These are phyloP conservation scores for Graptemys geographica DNA, from an alignment of 2,797 vertebrate species.

Conservation along the genomic window DNA sequence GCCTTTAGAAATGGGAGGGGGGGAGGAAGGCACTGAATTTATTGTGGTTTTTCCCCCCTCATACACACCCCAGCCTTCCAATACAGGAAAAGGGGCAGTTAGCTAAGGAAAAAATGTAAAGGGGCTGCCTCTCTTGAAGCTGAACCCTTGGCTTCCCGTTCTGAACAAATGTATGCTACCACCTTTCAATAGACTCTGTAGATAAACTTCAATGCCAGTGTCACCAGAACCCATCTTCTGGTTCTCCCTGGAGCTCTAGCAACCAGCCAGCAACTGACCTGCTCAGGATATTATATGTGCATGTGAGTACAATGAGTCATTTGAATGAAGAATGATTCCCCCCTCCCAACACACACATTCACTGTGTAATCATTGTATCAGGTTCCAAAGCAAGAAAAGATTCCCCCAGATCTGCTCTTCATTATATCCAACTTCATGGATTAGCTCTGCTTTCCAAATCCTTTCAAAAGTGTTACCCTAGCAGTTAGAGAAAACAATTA, in stretches of 20 bases:
- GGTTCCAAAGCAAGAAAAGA: not conserved
- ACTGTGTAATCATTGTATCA: not conserved
- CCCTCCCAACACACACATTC: not conserved
- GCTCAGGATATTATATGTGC: fast-evolving
- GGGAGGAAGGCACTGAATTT: not conserved
- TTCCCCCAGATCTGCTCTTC: not conserved
- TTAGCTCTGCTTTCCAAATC: not conserved
- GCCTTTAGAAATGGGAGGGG: not conserved
- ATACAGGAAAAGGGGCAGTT: not conserved
- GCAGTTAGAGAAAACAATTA: slow-evolving; percentile 3
- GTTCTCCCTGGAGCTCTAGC: not conserved
- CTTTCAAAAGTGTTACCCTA: not conserved
- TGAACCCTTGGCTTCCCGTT: not conserved
- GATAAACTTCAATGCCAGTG: not conserved
- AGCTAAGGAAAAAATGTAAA: not conserved
- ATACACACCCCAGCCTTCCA: not conserved
- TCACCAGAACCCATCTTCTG: not conserved
- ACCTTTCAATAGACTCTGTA: too few species aligned
- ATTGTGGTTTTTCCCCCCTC: not conserved
- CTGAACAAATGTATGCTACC: not conserved
- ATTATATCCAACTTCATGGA: not conserved
- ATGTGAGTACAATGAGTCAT: fast-evolving
- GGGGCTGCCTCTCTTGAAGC: not conserved
- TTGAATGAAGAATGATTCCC: not conserved
- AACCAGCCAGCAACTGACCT: not conserved